phyloP scores from a whole-genome alignment of 2,888 invertebrate species.

The Lasioglossum vierecki region DNA sequence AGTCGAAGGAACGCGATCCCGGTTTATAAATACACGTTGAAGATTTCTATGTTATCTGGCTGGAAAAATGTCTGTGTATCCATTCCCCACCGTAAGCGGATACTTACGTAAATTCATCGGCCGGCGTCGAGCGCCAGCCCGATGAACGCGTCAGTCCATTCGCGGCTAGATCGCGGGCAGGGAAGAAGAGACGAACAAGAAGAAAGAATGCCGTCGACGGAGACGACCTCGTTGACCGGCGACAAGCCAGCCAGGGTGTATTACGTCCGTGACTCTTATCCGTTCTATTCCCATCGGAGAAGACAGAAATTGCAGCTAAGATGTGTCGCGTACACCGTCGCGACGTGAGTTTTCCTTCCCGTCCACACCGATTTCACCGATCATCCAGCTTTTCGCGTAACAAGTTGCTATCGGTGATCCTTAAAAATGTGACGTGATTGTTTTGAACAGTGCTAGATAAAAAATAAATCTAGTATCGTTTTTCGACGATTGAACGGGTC shows the following conservation, averaged over 20 bases:
- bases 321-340: constrained; percentile 65
- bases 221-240: constrained; percentile 70
- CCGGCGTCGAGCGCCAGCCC: constrained; percentile 50
- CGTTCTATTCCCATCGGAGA: constrained; percentile 69
- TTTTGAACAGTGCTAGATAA: neutral
- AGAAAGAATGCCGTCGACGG: constrained; percentile 63
- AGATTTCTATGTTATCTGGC: constrained; percentile 1
- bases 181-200: constrained; percentile 12
- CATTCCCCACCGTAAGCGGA: constrained; percentile 55
- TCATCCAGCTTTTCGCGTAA: neutral
- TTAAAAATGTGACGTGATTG: neutral
- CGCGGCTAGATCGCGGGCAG: constrained; percentile 26
- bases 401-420: neutral
- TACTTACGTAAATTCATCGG: constrained; percentile 64
- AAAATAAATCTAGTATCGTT: neutral
- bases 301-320: constrained; percentile 65
- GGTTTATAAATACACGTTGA: neutral
- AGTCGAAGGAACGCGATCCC: neutral
- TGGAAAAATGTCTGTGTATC: constrained; percentile 32
- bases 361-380: neutral
- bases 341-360: constrained; percentile 67
- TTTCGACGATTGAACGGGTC: neutral
- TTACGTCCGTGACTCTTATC: constrained; percentile 66
- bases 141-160: constrained; percentile 47
- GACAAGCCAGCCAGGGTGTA: constrained; percentile 53